Percentiles rank a stretch among this genome's conserved stretches.
These are phyloP conservation scores for Distichodus sexfasciatus DNA, from an alignment of 2,797 vertebrate genomes.

Conservation along the genomic window DNA sequence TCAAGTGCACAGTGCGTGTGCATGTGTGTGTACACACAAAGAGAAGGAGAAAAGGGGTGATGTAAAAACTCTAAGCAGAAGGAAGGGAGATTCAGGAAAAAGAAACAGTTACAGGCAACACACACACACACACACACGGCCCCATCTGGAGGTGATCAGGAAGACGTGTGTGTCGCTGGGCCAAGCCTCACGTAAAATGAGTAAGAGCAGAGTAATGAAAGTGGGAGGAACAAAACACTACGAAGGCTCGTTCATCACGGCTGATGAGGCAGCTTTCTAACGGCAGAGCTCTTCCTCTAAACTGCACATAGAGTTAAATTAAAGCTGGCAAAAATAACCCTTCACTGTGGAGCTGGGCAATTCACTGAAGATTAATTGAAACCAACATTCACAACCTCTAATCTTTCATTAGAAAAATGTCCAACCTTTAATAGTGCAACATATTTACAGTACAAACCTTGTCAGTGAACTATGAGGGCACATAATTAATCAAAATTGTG, in stretches of 20 bases:
- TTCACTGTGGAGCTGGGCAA: not conserved
- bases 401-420: no score
- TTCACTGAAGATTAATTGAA: no score
- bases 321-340: not conserved
- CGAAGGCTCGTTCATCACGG: not conserved
- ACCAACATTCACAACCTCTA: no score
- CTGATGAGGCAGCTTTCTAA: not conserved
- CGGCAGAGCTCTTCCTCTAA: not conserved
- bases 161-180: not conserved
- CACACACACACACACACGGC: slow-evolving; percentile 31
- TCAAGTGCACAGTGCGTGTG: not conserved
- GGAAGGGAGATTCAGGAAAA: not conserved
- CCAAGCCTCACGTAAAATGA: not conserved
- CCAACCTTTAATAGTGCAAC: no score
- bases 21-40: not conserved
- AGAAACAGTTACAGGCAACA: not conserved
- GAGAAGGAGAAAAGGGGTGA: slow-evolving; percentile 13
- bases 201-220: slow-evolving; percentile 13
- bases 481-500: no score
- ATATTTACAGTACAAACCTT: no score
- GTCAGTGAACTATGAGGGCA: no score
- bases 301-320: not conserved
- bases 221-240: not conserved
- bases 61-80: no score
- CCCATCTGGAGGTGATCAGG: slow-evolving; percentile 38